Conservation (phyloP, 2,888 invertebrate genomes). For the Idaea aversata region DNA sequence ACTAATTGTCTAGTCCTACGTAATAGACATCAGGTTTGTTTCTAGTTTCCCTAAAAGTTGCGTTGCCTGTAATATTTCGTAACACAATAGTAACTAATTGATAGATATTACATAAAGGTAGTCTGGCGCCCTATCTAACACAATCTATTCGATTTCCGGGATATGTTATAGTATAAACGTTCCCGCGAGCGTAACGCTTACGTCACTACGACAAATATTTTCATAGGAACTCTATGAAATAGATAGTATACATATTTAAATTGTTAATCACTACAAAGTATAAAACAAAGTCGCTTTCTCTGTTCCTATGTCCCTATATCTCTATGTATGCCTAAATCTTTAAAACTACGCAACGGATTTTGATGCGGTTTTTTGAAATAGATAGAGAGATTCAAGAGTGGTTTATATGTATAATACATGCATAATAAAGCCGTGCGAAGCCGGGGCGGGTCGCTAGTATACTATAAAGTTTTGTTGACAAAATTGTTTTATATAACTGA, state of each 20-base stretch:
- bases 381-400: no score
- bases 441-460: no score
- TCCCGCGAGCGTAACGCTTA: constrained; percentile 33
- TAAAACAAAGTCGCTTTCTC: no score
- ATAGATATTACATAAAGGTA: constrained; percentile 68
- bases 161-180: constrained; percentile 44
- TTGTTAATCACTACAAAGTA: no score
- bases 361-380: no score
- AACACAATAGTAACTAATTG: constrained; percentile 73
- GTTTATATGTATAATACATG: no score
- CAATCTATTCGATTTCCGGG: constrained; percentile 62
- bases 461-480: no score
- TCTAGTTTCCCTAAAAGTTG: constrained; percentile 49
- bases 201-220: constrained; percentile 28
- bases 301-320: no score
- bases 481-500: no score
- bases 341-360: no score
- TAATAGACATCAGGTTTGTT: constrained; percentile 33
- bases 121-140: constrained; percentile 48
- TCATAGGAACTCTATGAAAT: not conserved
- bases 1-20: not conserved
- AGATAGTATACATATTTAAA: constrained; percentile 14
- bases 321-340: no score
- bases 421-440: no score
- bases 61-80: constrained; percentile 49